phyloP scores from a whole-genome alignment of 1,140 invertebrate genomes.

The Globodera ellingtonae region DNA sequence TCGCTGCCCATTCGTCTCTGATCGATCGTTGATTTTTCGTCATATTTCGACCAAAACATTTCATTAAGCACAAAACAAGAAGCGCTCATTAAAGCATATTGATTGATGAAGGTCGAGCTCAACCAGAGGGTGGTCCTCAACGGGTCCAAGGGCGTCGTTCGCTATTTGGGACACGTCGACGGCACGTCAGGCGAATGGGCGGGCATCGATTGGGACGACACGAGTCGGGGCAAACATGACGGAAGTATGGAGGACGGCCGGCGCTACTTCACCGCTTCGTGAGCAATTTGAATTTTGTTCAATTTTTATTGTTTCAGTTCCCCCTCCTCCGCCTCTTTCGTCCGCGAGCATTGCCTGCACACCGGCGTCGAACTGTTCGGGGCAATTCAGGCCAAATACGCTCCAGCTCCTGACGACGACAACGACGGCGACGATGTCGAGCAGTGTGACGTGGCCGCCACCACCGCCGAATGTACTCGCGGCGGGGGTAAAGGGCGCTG shows the following conservation, averaged over 20 bases:
- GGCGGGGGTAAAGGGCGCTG: slow-evolving; percentile 18
- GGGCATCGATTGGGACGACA: slow-evolving; percentile 52
- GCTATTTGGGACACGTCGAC: slow-evolving; percentile 37
- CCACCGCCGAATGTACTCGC: background rate
- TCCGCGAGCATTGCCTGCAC: slow-evolving; percentile 33
- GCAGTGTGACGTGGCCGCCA: slow-evolving; percentile 18
- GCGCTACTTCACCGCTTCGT: slow-evolving; percentile 50
- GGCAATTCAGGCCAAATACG: slow-evolving; percentile 37
- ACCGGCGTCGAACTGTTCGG: slow-evolving; percentile 37
- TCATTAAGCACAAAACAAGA: no score
- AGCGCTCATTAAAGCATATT: no score
- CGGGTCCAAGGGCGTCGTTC: slow-evolving; percentile 36
- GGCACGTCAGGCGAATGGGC: slow-evolving; percentile 42
- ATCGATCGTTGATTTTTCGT: no score
- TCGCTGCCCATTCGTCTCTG: no score
- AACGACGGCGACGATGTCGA: background rate
- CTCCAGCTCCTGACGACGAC: background rate
- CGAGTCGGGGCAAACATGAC: slow-evolving; percentile 48
- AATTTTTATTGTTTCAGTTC: slow-evolving; percentile 32
- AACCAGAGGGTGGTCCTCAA: slow-evolving; percentile 16
- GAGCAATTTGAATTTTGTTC: slow-evolving; percentile 7
- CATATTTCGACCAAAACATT: no score
- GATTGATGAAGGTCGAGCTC: background rate
- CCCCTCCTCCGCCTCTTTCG: slow-evolving; percentile 47
- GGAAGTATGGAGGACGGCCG: slow-evolving; percentile 37